These are phyloP conservation scores for Torymus auratus DNA, from an alignment of 2,888 invertebrate species.

Conservation along the genomic window DNA sequence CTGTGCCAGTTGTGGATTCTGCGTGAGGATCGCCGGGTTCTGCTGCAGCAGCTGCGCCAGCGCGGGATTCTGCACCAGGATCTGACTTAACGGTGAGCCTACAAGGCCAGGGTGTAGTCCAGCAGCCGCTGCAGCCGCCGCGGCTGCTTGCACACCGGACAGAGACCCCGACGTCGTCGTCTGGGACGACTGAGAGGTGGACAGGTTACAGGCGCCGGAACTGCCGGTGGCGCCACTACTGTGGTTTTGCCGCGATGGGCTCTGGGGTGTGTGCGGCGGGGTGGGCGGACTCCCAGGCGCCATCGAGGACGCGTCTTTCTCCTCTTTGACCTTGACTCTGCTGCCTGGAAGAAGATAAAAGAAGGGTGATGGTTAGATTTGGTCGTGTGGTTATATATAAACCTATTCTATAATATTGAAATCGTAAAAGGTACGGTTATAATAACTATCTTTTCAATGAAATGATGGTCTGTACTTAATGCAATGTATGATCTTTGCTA, in stretches of 20 bases:
- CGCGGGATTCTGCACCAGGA: conserved; percentile 73
- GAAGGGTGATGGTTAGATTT: neutral
- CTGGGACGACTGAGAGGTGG: conserved; percentile 38
- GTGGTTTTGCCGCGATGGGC: conserved; percentile 70
- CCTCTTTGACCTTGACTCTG: conserved; percentile 72
- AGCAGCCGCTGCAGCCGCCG: conserved; percentile 39
- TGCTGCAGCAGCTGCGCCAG: conserved; percentile 73
- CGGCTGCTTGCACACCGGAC: conserved; percentile 61
- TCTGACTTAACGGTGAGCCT: conserved; percentile 72
- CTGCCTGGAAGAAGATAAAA: conserved; percentile 66
- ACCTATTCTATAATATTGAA: too few relatives aligned
- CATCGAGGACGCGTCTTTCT: conserved; percentile 74
- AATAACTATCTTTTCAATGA: too few relatives aligned
- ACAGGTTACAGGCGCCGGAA: conserved; percentile 1
- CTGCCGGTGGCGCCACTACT: conserved; percentile 30
- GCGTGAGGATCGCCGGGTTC: conserved; percentile 72
- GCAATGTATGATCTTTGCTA: too few relatives aligned
- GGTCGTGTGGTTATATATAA: too few relatives aligned
- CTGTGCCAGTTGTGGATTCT: conserved; percentile 74
- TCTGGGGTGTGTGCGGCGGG: conserved; percentile 75
- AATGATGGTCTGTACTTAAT: too few relatives aligned
- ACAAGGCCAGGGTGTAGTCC: conserved; percentile 54
- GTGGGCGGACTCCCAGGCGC: conserved; percentile 76
- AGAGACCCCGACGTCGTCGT: conserved; percentile 65
- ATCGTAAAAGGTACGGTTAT: too few relatives aligned